Conservation (phyloP, 2,888 invertebrate genomes). For the Hecatera dysodea region DNA sequence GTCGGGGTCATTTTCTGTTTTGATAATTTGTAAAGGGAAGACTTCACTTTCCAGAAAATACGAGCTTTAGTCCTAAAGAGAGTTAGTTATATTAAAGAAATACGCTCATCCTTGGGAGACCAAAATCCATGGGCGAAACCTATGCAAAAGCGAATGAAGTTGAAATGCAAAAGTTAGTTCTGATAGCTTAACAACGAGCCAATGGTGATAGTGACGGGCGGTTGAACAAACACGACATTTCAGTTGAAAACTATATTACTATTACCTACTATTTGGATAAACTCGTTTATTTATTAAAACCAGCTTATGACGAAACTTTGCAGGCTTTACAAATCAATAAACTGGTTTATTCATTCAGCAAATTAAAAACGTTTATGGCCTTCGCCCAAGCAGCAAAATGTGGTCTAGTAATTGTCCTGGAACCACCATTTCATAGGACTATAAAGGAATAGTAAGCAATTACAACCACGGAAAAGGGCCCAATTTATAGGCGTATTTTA, state of each 20-base stretch:
- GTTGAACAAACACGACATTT: slow-evolving; percentile 10
- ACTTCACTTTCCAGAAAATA: too few species aligned
- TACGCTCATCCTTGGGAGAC: neutral
- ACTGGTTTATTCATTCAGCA: slow-evolving; percentile 1
- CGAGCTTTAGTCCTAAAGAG: too few species aligned
- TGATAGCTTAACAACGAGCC: slow-evolving; percentile 1
- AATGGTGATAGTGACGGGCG: neutral
- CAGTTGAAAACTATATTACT: slow-evolving; percentile 10
- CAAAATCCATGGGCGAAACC: slow-evolving; percentile 5
- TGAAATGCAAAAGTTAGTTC: slow-evolving; percentile 23
- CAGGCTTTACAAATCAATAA: slow-evolving; percentile 16
- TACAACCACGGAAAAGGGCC: too few species aligned
- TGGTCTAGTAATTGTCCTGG: too few species aligned
- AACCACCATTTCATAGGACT: too few species aligned
- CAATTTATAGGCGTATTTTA: too few species aligned
- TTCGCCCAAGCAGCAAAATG: too few species aligned
- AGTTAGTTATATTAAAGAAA: too few species aligned
- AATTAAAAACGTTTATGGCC: slow-evolving; percentile 42
- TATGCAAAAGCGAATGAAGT: slow-evolving; percentile 5
- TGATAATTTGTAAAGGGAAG: too few species aligned
- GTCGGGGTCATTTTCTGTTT: too few species aligned
- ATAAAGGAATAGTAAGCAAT: too few species aligned
- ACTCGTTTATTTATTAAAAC: neutral
- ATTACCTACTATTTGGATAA: neutral
- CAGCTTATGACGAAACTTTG: neutral